Evolutionary conservation across 2,888 invertebrate species (phyloP).

Genomic region (Apodemia zela): DNA sequence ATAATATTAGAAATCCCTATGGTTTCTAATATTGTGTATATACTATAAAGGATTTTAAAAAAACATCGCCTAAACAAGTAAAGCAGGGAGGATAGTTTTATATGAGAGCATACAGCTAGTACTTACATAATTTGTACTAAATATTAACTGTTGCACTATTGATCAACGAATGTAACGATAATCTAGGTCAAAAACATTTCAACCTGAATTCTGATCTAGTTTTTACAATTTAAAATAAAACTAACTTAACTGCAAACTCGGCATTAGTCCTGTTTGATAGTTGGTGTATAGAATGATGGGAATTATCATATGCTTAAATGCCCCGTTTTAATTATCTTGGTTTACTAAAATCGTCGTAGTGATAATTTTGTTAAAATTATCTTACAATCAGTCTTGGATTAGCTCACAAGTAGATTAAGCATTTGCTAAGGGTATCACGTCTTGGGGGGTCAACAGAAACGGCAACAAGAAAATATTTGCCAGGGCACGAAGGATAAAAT

Average conservation of each 20-base stretch:
- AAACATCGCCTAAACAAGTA: too few relatives aligned
- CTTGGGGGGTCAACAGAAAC: too few relatives aligned
- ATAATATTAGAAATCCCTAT: too few relatives aligned
- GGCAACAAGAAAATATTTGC: too few relatives aligned
- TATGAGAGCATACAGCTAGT: neutral
- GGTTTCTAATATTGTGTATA: too few relatives aligned
- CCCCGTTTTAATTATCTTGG: neutral
- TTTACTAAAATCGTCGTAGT: neutral
- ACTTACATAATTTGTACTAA: neutral
- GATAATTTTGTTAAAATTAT: too few relatives aligned
- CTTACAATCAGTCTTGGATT: too few relatives aligned
- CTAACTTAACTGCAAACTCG: neutral
- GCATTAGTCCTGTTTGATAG: neutral
- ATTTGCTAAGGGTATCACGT: too few relatives aligned
- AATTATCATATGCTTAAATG: neutral
- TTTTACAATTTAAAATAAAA: neutral
- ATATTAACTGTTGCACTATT: slow-evolving; percentile 3
- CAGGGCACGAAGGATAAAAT: too few relatives aligned
- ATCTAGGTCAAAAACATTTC: neutral
- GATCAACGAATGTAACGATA: slow-evolving; percentile 9
- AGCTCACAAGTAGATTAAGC: too few relatives aligned
- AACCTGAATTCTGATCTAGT: neutral
- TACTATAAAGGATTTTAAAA: too few relatives aligned
- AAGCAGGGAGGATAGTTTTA: too few relatives aligned
- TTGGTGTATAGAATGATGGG: neutral